Base-by-base conservation (phyloP, 2,888 invertebrate genomes). In the Chrysodeixis includens region DNA sequence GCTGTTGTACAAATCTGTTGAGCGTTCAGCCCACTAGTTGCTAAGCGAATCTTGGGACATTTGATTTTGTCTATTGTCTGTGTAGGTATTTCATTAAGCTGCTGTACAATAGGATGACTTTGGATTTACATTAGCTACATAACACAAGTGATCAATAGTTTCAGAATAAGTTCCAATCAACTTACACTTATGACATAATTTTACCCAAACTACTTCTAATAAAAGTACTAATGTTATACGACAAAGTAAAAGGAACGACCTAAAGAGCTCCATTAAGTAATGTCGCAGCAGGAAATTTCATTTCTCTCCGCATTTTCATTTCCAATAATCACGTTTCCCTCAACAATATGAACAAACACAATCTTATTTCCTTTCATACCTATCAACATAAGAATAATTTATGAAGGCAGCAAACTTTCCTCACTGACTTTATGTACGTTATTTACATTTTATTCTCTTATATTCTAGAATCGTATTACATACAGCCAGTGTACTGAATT, bases 1-100 rank as follows among this genome's bases (percentile, higher is more conserved):
- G 91, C 92, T 92, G 92, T 90, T 90, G 87, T 87, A 88, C 82
- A 88, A 92, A 93, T 93, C 92, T 90, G 92, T 91, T 90, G 90
- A 91, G 88, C 84, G 84, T 80, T 89, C 88, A 82, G 83, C 89
- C 92, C 91, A 92, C 93, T 90, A 92, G 93, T 93, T 93, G 93
- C 93, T 90, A 92, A 90, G 90, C 87, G 81, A 87, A 85, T 89
- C 84, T 86, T 88, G 82, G 86, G 84, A 87, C 84, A 73, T 90
- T 88, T 85, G 84, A 88, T 88, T 89, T 86, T 78, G 82, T 75
- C 74, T 78, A 71, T 79, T 74, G 69, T 76, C 69, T 74, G 59
- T 62, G 61, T 70, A 85, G 83, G 82, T 67, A 84, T 86, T 78
- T 78, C 73, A 82, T 84, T 83, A 83, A 65, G 61, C 73, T 78